Conservation (phyloP, 2,888 invertebrate genomes). For the Amorpha juglandis region DNA sequence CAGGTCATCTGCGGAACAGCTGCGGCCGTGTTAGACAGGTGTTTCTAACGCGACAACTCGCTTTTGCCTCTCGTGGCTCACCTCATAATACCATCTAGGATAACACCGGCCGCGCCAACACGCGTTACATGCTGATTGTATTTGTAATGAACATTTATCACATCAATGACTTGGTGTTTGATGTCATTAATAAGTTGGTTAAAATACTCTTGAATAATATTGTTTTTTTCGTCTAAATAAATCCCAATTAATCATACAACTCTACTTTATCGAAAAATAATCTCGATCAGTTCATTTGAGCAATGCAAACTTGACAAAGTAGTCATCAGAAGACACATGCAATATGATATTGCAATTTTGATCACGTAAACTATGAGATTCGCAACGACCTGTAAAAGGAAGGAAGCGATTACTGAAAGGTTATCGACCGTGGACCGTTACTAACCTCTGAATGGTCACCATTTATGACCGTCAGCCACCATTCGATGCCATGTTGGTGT, state of each 20-base stretch:
- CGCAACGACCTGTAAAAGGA: constrained; percentile 72
- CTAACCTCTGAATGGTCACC: constrained; percentile 55
- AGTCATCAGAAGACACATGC: neutral
- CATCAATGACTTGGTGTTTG: constrained; percentile 46
- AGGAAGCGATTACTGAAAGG: constrained; percentile 80
- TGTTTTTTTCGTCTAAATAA: too few relatives aligned
- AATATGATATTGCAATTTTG: constrained; percentile 47
- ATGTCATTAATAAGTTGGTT: neutral
- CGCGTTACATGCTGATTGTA: constrained; percentile 25
- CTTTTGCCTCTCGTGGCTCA: constrained; percentile 30
- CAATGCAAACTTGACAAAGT: neutral
- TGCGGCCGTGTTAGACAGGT: constrained; percentile 74
- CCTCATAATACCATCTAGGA: constrained; percentile 30
- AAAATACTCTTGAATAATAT: neutral
- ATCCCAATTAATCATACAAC: too few relatives aligned
- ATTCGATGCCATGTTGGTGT: constrained; percentile 41
- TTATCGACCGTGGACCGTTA: constrained; percentile 80
- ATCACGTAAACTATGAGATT: constrained; percentile 73
- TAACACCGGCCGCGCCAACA: constrained; percentile 20
- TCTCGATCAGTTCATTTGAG: neutral
- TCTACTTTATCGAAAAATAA: too few relatives aligned
- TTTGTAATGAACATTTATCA: constrained; percentile 42
- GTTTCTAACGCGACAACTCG: constrained; percentile 60
- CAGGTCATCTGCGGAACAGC: constrained; percentile 62
- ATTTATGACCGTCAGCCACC: constrained; percentile 55